phyloP scores from a whole-genome alignment of 2,797 vertebrate species.

The Silurus lanzhouensis region DNA sequence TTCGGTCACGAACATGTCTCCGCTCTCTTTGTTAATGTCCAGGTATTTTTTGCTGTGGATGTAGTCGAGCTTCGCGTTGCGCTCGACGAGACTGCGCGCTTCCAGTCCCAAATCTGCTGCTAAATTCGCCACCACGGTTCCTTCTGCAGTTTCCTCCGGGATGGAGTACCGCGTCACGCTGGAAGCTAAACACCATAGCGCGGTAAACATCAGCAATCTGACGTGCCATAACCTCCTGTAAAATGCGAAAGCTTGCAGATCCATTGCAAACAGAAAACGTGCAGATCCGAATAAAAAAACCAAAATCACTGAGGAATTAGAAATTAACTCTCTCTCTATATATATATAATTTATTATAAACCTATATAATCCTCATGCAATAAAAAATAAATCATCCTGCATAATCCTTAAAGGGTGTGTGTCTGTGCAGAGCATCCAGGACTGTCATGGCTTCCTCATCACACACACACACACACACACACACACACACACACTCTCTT shows the following conservation, averaged over 20 bases:
- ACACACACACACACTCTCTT: not conserved
- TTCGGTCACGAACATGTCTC: constrained; percentile 75
- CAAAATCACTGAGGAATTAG: not conserved
- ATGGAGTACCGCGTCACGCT: constrained; percentile 80
- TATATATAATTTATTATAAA: no score
- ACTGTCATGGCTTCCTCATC: constrained; percentile 49
- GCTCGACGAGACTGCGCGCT: constrained; percentile 68
- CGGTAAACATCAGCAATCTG: constrained; percentile 57
- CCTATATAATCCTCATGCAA: not conserved
- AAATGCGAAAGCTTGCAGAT: constrained; percentile 13
- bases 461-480: constrained; percentile 16
- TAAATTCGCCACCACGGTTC: constrained; percentile 79
- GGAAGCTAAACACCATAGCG: constrained; percentile 68
- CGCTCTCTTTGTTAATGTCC: constrained; percentile 77
- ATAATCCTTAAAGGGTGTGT: constrained; percentile 18
- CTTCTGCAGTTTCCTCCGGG: constrained; percentile 80
- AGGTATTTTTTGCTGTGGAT: constrained; percentile 78
- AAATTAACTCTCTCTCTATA: not conserved
- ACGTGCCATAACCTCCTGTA: constrained; percentile 40
- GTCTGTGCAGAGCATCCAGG: constrained; percentile 31
- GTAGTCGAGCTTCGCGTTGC: constrained; percentile 77
- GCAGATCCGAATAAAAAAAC: not conserved
- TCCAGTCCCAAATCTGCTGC: constrained; percentile 78
- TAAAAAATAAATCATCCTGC: not conserved
- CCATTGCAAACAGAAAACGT: constrained; percentile 29